phyloP scores from a whole-genome alignment of 2,888 invertebrate species.

The Gryllus longicercus region DNA sequence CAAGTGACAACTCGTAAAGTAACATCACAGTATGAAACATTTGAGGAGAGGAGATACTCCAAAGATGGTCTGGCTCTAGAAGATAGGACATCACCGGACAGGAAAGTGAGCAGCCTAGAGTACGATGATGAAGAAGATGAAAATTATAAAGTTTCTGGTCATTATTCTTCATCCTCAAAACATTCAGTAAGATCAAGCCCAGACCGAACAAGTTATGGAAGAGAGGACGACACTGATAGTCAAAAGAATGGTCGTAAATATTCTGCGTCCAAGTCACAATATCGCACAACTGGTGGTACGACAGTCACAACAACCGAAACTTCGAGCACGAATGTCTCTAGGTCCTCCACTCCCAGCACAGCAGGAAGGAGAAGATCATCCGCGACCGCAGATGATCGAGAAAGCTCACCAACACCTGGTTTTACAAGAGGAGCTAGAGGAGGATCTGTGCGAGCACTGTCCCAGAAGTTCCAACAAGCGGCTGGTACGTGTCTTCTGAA shows the following conservation, averaged over 20 bases:
- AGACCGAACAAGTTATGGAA: background rate
- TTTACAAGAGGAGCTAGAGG: conserved; percentile 55
- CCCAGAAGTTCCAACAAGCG: conserved; percentile 75
- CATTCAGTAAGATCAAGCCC: conserved; percentile 20
- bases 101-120: background rate
- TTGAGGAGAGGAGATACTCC: conserved; percentile 21
- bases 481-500: conserved; percentile 47
- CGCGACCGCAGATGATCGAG: conserved; percentile 28
- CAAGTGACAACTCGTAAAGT: background rate
- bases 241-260: background rate
- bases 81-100: conserved; percentile 28
- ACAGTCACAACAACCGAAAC: background rate
- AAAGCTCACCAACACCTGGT: conserved; percentile 32
- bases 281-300: background rate
- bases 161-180: conserved; percentile 24
- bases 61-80: conserved; percentile 22
- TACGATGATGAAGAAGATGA: conserved; percentile 32
- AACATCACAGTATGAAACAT: background rate
- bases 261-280: background rate
- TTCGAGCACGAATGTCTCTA: background rate
- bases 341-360: conserved; percentile 1
- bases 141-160: conserved; percentile 27
- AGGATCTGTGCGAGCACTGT: conserved; percentile 71
- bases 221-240: background rate
- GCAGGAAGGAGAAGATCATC: conserved; percentile 33